Evolutionary conservation across 2,888 invertebrate species (phyloP).

Genomic region (Ochlodes sylvanus): DNA sequence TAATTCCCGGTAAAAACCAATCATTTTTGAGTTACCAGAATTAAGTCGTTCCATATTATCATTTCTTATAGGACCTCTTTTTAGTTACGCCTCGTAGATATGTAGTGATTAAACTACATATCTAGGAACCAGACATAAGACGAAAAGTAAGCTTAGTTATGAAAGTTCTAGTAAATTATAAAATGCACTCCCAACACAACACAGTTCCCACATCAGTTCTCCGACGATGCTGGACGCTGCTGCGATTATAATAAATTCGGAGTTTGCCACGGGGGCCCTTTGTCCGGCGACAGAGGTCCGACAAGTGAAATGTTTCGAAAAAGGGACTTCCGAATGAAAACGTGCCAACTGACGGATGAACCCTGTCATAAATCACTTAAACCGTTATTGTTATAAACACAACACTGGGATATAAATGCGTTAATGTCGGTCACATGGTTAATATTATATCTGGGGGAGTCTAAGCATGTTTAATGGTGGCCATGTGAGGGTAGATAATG

Average conservation of each 20-base stretch:
- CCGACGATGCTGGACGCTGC: constrained; percentile 1
- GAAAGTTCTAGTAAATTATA: constrained; percentile 3
- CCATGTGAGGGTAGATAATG: constrained; percentile 23
- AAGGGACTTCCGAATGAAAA: constrained; percentile 34
- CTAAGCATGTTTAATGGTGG: constrained; percentile 19
- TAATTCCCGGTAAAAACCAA: no score
- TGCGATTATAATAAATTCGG: constrained; percentile 44
- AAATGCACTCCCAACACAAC: constrained; percentile 6
- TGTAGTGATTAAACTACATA: no score
- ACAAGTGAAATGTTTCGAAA: constrained; percentile 41
- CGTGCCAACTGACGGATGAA: constrained; percentile 28
- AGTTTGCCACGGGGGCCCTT: constrained; percentile 41
- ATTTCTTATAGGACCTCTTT: no score
- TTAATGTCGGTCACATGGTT: constrained; percentile 23
- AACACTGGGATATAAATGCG: constrained; percentile 27
- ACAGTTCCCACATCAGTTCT: constrained; percentile 5
- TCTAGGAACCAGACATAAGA: no score
- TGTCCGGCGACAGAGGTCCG: constrained; percentile 48
- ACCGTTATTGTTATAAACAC: constrained; percentile 37
- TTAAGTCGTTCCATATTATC: no score
- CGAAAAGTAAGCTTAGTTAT: no score
- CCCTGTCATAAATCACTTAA: constrained; percentile 38
- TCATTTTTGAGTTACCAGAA: no score
- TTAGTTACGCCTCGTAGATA: no score
- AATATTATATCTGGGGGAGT: constrained; percentile 27